Base-by-base conservation (phyloP, 1,140 invertebrate species). In the Anastrepha ludens region DNA sequence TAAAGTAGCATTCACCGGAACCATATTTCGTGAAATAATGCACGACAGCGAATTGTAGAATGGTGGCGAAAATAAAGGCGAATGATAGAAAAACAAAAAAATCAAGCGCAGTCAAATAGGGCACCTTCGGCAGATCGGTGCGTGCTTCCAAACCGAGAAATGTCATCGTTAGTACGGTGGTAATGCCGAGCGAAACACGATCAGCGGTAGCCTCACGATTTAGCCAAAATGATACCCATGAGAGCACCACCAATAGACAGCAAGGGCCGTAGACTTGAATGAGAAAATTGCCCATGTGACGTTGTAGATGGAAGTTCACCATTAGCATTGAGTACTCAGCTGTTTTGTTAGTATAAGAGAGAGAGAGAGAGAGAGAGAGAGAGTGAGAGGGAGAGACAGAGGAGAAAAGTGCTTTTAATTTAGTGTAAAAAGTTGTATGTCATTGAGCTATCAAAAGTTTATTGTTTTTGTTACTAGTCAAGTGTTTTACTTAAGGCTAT, bases 191-290 rank as follows among this genome's bases (percentile, higher is more conserved):
- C 0, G 97, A 97, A 0, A 98, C 96, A 89, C 97, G 94, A 93
- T 98, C 97, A 0, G 97, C 96, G 0, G 97, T 98, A 2, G 97
- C 97, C 93, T 98, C 97, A 85, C 97, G 93, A 92, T 98, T 98
- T 59, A 98, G 94, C 97, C 97, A 98, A 91, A 98, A 98, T 9
- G 97, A 97, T 0, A 98, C 97, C 97, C 97, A 98, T 0, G 97
- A 98, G 0, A 98, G 94, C 6, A 98, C 96, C 2, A 98, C 97
- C 6, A 98, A 95, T 65, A 98, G 94, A 55, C 91, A 96, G 90
- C 97, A 98, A 1, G 98, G 98, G 1, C 97, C 96, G 91, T 98
- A 98, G 8, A 98, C 97, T 94, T 98, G 97, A 88, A 98, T 97
- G 2, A 98, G 93, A 92, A 97, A 98, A 92, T 98, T 98, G 6